Evolutionary conservation across 2,888 invertebrate genomes (phyloP).

Genomic region (Allolobophora icterica): DNA sequence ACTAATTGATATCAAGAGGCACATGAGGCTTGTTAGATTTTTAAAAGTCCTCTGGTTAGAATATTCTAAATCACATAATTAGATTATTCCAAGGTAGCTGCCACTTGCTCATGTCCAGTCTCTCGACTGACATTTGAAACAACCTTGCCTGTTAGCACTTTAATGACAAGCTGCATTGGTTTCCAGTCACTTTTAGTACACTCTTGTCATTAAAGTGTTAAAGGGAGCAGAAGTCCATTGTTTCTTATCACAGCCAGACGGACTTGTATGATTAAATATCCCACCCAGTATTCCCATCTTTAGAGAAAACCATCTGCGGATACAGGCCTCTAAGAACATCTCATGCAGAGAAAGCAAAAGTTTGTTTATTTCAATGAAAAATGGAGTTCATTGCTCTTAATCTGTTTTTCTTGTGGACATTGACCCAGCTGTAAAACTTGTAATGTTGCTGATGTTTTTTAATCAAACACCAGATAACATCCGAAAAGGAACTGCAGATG

Average conservation of each 20-base stretch:
- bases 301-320: too few relatives aligned
- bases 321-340: too few relatives aligned
- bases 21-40: not conserved
- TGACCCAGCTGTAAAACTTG: not conserved
- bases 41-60: not conserved
- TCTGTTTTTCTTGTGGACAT: not conserved
- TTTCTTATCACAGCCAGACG: too few relatives aligned
- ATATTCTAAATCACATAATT: not conserved
- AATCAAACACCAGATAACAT: slow-evolving; percentile 55
- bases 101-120: not conserved
- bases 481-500: slow-evolving; percentile 65
- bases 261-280: too few relatives aligned
- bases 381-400: not conserved
- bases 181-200: too few relatives aligned
- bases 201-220: too few relatives aligned
- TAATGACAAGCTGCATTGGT: too few relatives aligned
- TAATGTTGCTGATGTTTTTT: not conserved
- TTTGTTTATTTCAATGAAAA: too few relatives aligned
- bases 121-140: not conserved
- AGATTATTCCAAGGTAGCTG: not conserved
- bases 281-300: too few relatives aligned
- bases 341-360: too few relatives aligned
- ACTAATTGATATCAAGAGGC: not conserved
- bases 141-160: not conserved
- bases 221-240: too few relatives aligned